Percentiles rank a stretch among this genome's conserved stretches.
These are phyloP conservation scores for Pangasius macronema DNA, from an alignment of 2,797 vertebrate species.

Conservation along the genomic window DNA sequence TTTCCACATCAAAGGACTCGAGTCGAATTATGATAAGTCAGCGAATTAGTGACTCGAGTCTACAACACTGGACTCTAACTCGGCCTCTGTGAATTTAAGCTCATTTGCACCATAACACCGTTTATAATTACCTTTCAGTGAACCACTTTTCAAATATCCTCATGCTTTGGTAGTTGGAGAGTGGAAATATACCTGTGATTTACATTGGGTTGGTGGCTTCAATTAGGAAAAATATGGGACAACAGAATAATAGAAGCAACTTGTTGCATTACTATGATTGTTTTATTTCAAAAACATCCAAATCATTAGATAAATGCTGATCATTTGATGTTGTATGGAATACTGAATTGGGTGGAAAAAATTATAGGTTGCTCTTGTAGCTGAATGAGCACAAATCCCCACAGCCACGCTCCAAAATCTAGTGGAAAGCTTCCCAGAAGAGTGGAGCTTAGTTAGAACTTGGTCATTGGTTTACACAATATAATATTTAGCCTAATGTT, in stretches of 20 bases:
- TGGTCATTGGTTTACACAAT: too few relatives aligned
- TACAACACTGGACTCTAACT: too few relatives aligned
- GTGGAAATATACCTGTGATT: too few relatives aligned
- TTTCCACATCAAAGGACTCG: not conserved
- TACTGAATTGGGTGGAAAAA: too few relatives aligned
- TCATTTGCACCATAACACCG: too few relatives aligned
- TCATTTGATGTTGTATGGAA: too few relatives aligned
- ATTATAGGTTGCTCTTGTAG: not conserved
- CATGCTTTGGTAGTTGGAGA: not conserved
- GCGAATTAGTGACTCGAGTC: not conserved
- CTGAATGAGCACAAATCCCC: too few relatives aligned
- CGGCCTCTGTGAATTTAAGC: too few relatives aligned
- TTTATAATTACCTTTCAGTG: too few relatives aligned
- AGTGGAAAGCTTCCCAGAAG: not conserved
- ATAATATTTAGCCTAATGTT: too few relatives aligned
- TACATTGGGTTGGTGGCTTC: not conserved
- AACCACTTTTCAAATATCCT: not conserved
- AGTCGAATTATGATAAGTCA: not conserved
- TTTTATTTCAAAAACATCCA: not conserved
- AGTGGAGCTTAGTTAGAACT: too few relatives aligned
- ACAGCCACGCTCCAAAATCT: not conserved
- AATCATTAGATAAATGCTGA: not conserved
- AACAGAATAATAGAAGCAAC: not conserved
- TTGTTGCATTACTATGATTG: not conserved
- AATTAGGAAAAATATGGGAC: not conserved